These are phyloP conservation scores for Resseliella maxima DNA, from an alignment of 2,888 invertebrate species.

Conservation along the genomic window DNA sequence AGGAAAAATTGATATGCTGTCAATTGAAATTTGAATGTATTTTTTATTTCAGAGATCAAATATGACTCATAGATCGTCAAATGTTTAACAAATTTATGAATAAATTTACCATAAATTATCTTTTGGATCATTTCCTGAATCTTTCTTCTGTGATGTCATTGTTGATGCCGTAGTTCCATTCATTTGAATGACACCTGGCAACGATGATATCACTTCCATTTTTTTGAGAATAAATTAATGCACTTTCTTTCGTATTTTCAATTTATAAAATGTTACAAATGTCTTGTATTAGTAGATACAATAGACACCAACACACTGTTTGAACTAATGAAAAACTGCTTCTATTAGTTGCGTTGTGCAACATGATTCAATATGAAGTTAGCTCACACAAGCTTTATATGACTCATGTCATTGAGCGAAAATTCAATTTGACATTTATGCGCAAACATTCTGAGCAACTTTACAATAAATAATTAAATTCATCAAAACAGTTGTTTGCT, in stretches of 20 bases:
- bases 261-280: no score
- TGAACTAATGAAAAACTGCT: not conserved
- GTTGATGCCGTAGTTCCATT: constrained; percentile 58
- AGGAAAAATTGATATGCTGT: no score
- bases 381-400: not conserved
- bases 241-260: not conserved
- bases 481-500: no score
- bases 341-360: constrained; percentile 30
- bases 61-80: no score
- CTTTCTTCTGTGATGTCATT: constrained; percentile 73
- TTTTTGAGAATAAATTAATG: not conserved
- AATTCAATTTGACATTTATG: not conserved
- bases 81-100: no score
- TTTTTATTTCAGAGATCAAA: no score
- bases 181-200: constrained; percentile 56
- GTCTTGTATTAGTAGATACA: no score
- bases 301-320: constrained; percentile 13
- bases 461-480: no score
- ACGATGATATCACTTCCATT: constrained; percentile 13
- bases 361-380: constrained; percentile 1
- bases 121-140: constrained; percentile 72
- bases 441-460: not conserved
- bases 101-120: constrained; percentile 67
- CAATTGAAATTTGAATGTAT: no score
- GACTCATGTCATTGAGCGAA: constrained; percentile 8